Evolutionary conservation across 2,888 invertebrate genomes (phyloP).

Genomic region (Hydrotaea cyrtoneurina): DNA sequence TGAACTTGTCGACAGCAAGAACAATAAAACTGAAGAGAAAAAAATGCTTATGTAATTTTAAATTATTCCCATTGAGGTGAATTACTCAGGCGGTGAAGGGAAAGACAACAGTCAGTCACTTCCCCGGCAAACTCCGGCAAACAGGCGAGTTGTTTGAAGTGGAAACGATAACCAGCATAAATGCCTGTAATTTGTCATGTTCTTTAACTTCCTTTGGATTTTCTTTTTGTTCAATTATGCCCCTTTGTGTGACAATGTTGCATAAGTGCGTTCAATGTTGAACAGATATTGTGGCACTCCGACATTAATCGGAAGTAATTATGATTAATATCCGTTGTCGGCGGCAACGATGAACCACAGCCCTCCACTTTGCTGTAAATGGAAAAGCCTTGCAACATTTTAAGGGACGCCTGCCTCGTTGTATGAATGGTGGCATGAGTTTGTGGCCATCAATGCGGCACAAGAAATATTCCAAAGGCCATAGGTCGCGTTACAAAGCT

Average conservation of each 20-base stretch:
- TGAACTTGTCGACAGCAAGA: neutral
- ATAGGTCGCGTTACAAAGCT: conserved; percentile 9
- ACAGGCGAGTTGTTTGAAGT: neutral
- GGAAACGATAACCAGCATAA: neutral
- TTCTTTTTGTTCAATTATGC: neutral
- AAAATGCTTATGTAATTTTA: neutral
- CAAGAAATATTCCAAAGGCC: neutral
- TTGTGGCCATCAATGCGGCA: neutral
- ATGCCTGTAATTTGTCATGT: neutral
- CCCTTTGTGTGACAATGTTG: neutral
- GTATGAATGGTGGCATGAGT: neutral
- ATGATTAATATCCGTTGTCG: conserved; percentile 60
- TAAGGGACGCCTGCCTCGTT: neutral
- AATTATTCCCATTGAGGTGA: neutral
- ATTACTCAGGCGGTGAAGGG: neutral
- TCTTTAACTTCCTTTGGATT: neutral
- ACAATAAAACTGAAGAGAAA: too few species aligned
- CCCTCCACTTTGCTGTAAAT: conserved; percentile 1
- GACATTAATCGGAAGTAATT: conserved; percentile 57
- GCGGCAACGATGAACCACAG: neutral
- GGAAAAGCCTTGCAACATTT: neutral
- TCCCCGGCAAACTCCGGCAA: neutral
- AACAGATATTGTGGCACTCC: too few species aligned
- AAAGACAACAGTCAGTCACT: too few species aligned
- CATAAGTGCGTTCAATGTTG: neutral